Conservation (phyloP, 1,140 invertebrate genomes). For the Homalodisca vitripennis region DNA sequence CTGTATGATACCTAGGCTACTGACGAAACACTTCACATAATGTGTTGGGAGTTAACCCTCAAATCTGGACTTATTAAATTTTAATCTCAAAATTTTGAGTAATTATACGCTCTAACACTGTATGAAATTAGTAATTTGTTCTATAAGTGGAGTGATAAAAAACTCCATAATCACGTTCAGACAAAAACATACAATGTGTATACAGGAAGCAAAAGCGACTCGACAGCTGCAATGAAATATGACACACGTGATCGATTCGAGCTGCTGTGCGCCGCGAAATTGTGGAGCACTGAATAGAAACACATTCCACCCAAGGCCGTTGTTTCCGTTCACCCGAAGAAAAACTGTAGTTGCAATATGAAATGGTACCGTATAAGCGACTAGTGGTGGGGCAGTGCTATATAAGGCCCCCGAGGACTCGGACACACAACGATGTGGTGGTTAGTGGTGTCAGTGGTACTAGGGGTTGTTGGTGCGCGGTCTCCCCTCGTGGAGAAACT, state of each 20-base stretch:
- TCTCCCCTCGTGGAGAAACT: conserved; percentile 21
- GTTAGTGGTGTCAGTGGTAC: not conserved
- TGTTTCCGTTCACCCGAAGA: not conserved
- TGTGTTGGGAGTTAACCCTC: not conserved
- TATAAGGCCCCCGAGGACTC: not conserved
- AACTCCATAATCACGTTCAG: not conserved
- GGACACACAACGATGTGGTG: not conserved
- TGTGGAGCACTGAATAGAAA: not conserved
- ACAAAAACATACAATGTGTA: not conserved
- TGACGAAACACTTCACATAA: too few species aligned
- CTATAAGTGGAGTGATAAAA: not conserved
- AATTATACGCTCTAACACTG: not conserved
- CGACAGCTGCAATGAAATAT: not conserved
- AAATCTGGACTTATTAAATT: not conserved
- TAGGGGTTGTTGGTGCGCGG: not conserved
- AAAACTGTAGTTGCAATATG: not conserved
- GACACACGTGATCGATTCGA: conserved; percentile 6
- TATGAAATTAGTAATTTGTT: not conserved
- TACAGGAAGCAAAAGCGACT: not conserved
- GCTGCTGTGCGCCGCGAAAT: not conserved
- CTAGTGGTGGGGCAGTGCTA: not conserved
- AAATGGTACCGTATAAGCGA: too few species aligned
- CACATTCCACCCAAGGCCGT: not conserved
- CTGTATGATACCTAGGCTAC: too few species aligned
- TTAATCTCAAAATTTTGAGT: not conserved